Percentiles rank a stretch among this genome's conserved stretches.
Conservation (phyloP, 2,888 invertebrate species). For the Alviniconcha strummeri region DNA sequence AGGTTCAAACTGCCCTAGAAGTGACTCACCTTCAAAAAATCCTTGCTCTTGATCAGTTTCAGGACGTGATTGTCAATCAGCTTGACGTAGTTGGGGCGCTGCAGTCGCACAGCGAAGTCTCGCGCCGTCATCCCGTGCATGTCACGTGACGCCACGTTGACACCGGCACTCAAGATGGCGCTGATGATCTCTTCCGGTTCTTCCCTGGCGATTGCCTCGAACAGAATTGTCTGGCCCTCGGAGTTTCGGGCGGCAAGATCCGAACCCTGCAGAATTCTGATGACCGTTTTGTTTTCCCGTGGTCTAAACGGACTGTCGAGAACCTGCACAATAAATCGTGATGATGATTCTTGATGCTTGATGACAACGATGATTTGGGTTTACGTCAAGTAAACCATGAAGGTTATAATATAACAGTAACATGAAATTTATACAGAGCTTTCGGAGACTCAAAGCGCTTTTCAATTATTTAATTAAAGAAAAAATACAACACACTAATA, state of each 20-base stretch:
- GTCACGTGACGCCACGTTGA: conserved; percentile 60
- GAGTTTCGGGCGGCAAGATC: conserved; percentile 56
- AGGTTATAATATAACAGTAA: too few species aligned
- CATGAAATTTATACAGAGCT: too few species aligned
- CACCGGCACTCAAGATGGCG: conserved; percentile 49
- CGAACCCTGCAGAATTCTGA: conserved; percentile 57
- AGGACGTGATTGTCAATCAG: conserved; percentile 58
- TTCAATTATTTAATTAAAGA: too few species aligned
- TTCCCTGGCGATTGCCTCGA: conserved; percentile 53
- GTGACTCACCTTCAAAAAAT: conserved; percentile 37
- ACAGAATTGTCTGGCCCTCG: conserved; percentile 61
- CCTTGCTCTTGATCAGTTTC: conserved; percentile 56
- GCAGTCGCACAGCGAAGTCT: conserved; percentile 54
- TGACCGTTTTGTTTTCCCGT: conserved; percentile 54
- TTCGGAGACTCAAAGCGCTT: too few species aligned
- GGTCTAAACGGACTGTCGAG: conserved; percentile 56
- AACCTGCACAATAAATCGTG: conserved; percentile 44
- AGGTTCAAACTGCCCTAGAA: too few species aligned
- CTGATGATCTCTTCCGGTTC: conserved; percentile 48
- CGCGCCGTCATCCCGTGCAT: conserved; percentile 56
- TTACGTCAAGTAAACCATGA: too few species aligned
- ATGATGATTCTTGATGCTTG: not conserved
- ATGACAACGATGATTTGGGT: not conserved
- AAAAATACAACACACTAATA: too few species aligned
- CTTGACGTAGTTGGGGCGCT: conserved; percentile 45